Base-by-base conservation (phyloP, 2,113 vertebrate genomes). In the Alligator sinensis region DNA sequence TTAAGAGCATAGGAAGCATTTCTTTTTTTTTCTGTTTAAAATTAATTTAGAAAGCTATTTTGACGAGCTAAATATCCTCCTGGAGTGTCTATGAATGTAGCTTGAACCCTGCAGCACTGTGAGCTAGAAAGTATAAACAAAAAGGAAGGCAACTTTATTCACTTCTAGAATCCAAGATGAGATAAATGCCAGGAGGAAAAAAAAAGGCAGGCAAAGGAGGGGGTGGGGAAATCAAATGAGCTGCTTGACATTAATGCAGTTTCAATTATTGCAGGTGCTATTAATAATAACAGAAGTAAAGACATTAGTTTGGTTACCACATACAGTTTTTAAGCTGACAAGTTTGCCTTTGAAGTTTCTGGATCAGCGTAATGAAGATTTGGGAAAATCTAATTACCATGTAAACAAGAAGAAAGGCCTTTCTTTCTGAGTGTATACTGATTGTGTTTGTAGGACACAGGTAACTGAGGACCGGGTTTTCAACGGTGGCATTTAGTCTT, bases 41-140 rank as follows among this genome's bases (percentile, higher is more conserved):
- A 92, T 85, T 81, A 85, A 95, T 70, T 78, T 61, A 84, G 11
- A 6, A 93, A 94, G 80, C 70, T 54, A 92, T 96, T 74, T 38
- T 74, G 25, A 74, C 14, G 5, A 15, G 12, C 30, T 47, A 74
- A 74, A 38, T 12, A 14, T 74, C 12, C 13, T 13, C 34, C 47
- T 47, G 47, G 14, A 47, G 34, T 24, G 34, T 22, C 24, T 47
- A 38, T 38, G 47, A 47, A 24, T 74, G 34, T 22, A 21, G 25
- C 34, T 74, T 77, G 89, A 54, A 60, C 87, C 77, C 58, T 77
- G 34, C 85, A 38, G 77, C 87, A 85, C 64, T 85, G 92, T 82
- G 80, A 91, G 60, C 87, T 64, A 86, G 88, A 75, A 86, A 62
- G 14, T 2, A 38, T 1, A 82, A 86, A 89, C 47, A 72, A n/a